A percentile compares a stretch with the other conserved stretches of the same genome.
phyloP scores from a whole-genome alignment of 2,113 vertebrate species.

The Apeltes quadracus region DNA sequence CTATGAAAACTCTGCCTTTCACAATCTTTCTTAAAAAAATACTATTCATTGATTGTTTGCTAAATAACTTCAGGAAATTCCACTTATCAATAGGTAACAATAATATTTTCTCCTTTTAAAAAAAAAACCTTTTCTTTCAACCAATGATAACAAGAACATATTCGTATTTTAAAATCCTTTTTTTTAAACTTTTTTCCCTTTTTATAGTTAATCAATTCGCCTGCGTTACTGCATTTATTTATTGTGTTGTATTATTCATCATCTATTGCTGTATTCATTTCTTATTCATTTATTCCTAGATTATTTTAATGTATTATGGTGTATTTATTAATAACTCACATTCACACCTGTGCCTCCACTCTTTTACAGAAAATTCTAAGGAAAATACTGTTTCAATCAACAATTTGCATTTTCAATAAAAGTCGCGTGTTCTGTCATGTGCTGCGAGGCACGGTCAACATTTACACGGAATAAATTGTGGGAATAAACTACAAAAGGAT shows the following conservation, averaged over 20 bases:
- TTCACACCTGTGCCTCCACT: neutral
- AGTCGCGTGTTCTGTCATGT: slow-evolving; percentile 19
- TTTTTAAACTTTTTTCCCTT: neutral
- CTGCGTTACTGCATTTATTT: neutral
- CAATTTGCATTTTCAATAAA: neutral
- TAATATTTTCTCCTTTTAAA: neutral
- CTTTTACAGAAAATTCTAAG: neutral
- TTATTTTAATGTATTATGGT: neutral
- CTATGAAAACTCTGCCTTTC: neutral
- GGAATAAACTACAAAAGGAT: slow-evolving; percentile 20
- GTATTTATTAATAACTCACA: neutral
- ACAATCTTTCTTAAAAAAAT: neutral
- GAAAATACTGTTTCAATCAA: neutral
- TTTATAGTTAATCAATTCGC: neutral
- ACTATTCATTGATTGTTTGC: neutral
- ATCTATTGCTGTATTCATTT: neutral
- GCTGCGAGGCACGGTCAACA: slow-evolving; percentile 34
- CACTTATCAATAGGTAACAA: neutral
- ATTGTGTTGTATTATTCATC: neutral
- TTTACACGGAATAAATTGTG: slow-evolving; percentile 35
- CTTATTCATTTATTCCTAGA: neutral
- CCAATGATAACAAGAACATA: neutral
- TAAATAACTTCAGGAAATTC: neutral
- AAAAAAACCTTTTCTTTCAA: neutral
- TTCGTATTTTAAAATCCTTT: neutral